Evolutionary conservation across 2,797 vertebrate genomes (phyloP), one percentile per base, ranked within the genome.

Genomic region (Catamblyrhynchus diadema): DNA sequence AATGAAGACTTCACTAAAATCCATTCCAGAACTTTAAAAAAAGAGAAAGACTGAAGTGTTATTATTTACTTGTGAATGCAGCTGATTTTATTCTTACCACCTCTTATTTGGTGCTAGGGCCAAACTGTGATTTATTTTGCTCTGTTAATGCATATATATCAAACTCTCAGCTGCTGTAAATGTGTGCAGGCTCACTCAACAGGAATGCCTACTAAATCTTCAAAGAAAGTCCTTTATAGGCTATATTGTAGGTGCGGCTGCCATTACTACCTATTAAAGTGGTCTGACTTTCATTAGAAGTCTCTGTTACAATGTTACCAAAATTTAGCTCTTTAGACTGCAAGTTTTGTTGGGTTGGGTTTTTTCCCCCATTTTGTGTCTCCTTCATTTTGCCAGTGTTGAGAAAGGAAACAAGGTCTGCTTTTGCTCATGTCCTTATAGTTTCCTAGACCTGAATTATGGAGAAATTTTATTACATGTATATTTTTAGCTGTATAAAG

Each of bases 91-190:
- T 64, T 91, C 59, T 51, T 86, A 27, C 42, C 25, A 6, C 62
- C 30, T 65, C 41, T 59, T 33, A 54, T 57, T 83, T 86, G n/a
- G 11, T 57, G 24, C 57, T 66, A 37, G 2, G 6, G 37, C 25
- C 79, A 91, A 83, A 14, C 27, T 79, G 28, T 77, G 42, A 59
- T 88, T 90, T 81, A 62, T 94, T 90, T 91, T 91, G 7, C 19
- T 70, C 35, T 74, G 14, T 67, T 96, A 78, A 90, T 90, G 64
- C 0, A 0, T 61, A 47, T 65, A 69, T 62, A 72, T 93, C 82
- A 90, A 91, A 92, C 93, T 94, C 39, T 85, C 78, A 96, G 90
- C 74, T 89, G 88, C 65, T 87, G 48, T 92, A 92, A 95, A 93
- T 89, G 60, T 93, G 84, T 91, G 53, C 75, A 87, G 64, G 53